Percentiles rank a stretch among this genome's conserved stretches.
Conservation (phyloP, 2,113 vertebrate genomes). For the Lycocorax pyrrhopterus region DNA sequence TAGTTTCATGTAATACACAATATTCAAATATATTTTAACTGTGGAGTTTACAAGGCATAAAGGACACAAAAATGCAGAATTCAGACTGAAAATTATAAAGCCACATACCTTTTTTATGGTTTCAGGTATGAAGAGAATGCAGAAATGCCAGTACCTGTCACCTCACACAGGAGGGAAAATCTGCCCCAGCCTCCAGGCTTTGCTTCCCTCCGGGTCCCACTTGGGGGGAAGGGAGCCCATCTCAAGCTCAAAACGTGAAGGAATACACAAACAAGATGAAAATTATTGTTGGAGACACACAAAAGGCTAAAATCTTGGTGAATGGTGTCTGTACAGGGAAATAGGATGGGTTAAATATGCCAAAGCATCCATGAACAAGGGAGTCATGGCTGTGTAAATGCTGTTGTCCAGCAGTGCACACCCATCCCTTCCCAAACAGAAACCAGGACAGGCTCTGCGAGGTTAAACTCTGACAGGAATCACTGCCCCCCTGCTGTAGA, state of each 20-base stretch:
- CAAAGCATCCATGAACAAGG: neutral
- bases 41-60: neutral
- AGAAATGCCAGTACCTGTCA: constrained; percentile 5
- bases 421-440: neutral
- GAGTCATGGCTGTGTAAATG: neutral
- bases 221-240: neutral
- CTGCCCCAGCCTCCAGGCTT: neutral
- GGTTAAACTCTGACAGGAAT: neutral
- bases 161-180: neutral
- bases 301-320: neutral
- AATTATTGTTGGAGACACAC: neutral
- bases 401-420: neutral
- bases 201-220: neutral
- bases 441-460: rapidly evolving
- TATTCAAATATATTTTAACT: neutral
- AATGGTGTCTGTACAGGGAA: too few relatives aligned
- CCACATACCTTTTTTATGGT: neutral
- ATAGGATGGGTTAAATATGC: neutral
- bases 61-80: neutral
- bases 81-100: neutral
- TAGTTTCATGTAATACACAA: neutral
- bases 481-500: neutral
- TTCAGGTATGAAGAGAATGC: neutral
- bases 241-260: neutral
- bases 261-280: neutral